These are phyloP conservation scores for Boloria selene DNA, from an alignment of 2,888 invertebrate genomes.

Conservation along the genomic window DNA sequence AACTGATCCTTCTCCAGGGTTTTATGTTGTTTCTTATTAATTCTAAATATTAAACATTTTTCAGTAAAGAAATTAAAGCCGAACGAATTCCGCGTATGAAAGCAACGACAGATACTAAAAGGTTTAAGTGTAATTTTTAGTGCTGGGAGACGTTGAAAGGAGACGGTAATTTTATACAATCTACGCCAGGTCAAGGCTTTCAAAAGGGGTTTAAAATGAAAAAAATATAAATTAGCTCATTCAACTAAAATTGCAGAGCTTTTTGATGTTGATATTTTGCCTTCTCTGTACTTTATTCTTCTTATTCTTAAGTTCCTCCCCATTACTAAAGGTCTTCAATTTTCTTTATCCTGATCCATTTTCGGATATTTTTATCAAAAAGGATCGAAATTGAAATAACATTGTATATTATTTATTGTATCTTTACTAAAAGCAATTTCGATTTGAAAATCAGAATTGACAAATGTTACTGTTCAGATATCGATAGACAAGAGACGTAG, in stretches of 20 bases:
- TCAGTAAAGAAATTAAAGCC: conserved; percentile 19
- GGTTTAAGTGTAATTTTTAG: conserved; percentile 41
- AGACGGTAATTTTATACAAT: conserved; percentile 55
- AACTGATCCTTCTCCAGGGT: conserved; percentile 74
- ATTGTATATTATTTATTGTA: background rate
- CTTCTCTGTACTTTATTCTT: background rate
- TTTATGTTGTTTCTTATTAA: conserved; percentile 59
- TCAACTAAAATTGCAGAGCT: conserved; percentile 15
- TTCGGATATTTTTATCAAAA: background rate
- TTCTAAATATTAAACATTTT: conserved; percentile 2
- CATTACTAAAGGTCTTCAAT: too few relatives aligned
- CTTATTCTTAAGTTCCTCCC: too few relatives aligned
- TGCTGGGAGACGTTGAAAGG: conserved; percentile 49
- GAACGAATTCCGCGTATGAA: conserved; percentile 31
- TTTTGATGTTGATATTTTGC: conserved; percentile 13
- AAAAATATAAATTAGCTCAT: conserved; percentile 57
- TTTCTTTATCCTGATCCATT: too few relatives aligned
- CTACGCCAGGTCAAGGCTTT: conserved; percentile 24
- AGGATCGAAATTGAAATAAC: conserved; percentile 8
- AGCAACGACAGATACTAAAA: conserved; percentile 27
- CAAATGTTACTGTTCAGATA: background rate
- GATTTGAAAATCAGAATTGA: background rate
- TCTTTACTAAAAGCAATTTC: background rate
- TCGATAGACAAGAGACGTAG: conserved; percentile 7
- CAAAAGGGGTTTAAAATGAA: conserved; percentile 31